Conservation (phyloP, 2,888 invertebrate genomes). For the Phlogophora meticulosa region DNA sequence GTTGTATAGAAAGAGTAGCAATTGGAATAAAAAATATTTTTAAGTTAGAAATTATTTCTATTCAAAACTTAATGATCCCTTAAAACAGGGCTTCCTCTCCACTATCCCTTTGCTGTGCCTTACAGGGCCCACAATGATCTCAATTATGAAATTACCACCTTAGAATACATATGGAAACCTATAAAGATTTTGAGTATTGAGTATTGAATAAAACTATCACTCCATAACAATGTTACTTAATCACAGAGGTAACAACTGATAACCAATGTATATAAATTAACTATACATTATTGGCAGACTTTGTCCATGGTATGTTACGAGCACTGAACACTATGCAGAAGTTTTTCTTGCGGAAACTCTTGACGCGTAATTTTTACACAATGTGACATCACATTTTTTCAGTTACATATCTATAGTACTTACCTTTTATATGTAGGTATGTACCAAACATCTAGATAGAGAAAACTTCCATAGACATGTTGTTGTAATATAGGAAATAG, state of each 20-base stretch:
- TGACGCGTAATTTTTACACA: not conserved
- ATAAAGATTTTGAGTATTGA: no score
- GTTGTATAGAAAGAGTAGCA: conserved; percentile 18
- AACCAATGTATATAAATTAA: not conserved
- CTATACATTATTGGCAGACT: not conserved
- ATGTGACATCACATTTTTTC: not conserved
- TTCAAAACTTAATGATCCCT: no score
- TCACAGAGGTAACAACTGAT: not conserved
- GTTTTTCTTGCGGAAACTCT: conserved; percentile 2
- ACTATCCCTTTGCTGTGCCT: no score
- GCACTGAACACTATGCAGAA: not conserved
- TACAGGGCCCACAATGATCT: no score
- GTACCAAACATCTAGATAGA: not conserved
- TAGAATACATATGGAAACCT: no score
- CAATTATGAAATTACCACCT: no score
- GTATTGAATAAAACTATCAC: no score
- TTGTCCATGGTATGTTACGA: not conserved
- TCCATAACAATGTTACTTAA: not conserved
- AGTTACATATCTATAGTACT: not conserved
- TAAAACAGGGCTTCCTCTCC: no score
- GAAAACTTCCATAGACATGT: not conserved
- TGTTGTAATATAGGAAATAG: not conserved
- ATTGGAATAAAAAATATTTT: no score
- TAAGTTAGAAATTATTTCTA: no score
- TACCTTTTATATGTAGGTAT: not conserved